Evolutionary conservation across 2,113 vertebrate species (phyloP).

Genomic region (Aix galericulata): DNA sequence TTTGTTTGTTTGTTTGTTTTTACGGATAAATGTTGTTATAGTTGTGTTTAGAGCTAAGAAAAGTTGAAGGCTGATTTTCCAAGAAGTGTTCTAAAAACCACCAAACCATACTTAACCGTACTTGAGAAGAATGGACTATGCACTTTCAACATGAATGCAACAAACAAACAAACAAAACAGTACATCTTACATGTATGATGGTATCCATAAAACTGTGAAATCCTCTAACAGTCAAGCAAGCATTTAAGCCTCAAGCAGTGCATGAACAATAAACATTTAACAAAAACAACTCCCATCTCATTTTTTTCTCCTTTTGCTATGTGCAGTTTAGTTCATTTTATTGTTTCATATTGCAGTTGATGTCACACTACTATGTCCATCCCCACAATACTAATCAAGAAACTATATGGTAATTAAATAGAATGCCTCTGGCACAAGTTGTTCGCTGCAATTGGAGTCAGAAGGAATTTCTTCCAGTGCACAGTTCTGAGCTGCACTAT

Average conservation of each 20-base stretch:
- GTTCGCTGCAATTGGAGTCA: not conserved
- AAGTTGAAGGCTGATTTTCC: not conserved
- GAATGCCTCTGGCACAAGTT: slow-evolving; percentile 35
- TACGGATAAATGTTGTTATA: not conserved
- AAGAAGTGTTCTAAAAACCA: not conserved
- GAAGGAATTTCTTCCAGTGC: slow-evolving; percentile 13
- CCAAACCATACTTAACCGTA: not conserved
- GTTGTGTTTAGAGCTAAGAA: not conserved
- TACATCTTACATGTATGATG: not conserved
- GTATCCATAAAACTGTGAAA: not conserved
- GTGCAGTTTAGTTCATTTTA: not conserved
- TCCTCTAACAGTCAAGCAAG: slow-evolving; percentile 27
- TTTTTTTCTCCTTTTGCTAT: not conserved
- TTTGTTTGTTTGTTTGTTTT: not conserved
- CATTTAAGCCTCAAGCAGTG: slow-evolving; percentile 26
- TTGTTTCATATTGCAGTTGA: slow-evolving; percentile 28
- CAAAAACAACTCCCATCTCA: not conserved
- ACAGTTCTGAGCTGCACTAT: not conserved
- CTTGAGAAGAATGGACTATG: not conserved
- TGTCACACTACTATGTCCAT: not conserved
- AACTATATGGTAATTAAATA: slow-evolving; percentile 35
- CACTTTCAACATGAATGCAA: not conserved
- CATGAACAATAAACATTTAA: slow-evolving; percentile 8
- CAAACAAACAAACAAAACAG: not conserved
- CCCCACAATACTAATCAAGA: not conserved